Percentiles rank a stretch among this genome's conserved stretches.
These are phyloP conservation scores for Epizoanthus rinbou DNA, from an alignment of 92 coral and sea anemone genomes.

Conservation along the genomic window DNA sequence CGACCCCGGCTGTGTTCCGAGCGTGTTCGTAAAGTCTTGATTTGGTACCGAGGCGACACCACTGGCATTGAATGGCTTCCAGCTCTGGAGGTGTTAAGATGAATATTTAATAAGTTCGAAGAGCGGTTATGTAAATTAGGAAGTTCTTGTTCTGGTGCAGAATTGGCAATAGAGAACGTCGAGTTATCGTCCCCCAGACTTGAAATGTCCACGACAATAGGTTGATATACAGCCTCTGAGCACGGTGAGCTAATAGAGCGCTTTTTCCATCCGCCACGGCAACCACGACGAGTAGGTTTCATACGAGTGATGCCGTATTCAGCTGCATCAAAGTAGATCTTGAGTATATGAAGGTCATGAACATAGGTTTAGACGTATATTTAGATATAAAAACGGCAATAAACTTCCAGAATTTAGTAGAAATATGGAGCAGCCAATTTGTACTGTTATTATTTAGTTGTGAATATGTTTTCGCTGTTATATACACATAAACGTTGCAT, in stretches of 20 bases:
- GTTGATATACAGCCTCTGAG: slow-evolving; percentile 20
- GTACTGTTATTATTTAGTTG: no score
- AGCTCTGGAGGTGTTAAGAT: slow-evolving; percentile 12
- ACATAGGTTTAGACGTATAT: no score
- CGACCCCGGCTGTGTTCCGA: no score
- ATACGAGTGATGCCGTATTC: slow-evolving; percentile 31
- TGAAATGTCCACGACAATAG: background rate
- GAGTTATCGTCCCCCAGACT: background rate
- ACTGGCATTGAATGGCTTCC: no score
- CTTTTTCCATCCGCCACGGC: slow-evolving; percentile 45
- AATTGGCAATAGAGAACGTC: slow-evolving; percentile 3
- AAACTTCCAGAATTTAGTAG: no score
- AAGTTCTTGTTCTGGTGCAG: slow-evolving; percentile 29
- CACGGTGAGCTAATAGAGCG: slow-evolving; percentile 8
- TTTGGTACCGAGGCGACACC: no score
- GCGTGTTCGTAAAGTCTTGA: no score
- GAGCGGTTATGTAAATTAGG: slow-evolving; percentile 20
- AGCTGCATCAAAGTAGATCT: background rate
- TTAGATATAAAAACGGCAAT: no score
- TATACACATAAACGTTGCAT: no score
- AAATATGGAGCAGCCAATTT: no score
- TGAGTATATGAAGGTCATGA: no score
- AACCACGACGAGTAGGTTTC: slow-evolving; percentile 48
- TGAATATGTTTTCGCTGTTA: no score
- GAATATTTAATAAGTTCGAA: slow-evolving; percentile 44